A percentile compares a stretch with the other conserved stretches of the same genome.
Evolutionary conservation across 2,797 vertebrate species (phyloP).

Genomic region (Danio kyathit): DNA sequence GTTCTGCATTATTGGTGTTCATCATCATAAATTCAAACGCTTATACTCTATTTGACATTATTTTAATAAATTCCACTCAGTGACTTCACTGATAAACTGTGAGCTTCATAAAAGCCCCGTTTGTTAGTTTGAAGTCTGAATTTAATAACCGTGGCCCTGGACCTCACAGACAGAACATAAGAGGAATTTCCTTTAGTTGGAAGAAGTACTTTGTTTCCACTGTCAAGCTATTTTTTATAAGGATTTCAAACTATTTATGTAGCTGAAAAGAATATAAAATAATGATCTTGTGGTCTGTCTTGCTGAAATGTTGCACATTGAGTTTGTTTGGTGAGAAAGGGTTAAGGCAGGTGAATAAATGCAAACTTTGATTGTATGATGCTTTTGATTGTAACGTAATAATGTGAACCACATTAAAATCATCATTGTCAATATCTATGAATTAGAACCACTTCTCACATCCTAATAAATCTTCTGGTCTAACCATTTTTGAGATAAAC

Average conservation of each 20-base stretch:
- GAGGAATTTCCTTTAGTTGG: not conserved
- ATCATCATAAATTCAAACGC: slow-evolving; percentile 17
- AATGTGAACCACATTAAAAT: not conserved
- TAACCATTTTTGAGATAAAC: not conserved
- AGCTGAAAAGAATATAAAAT: not conserved
- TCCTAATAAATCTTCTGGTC: not conserved
- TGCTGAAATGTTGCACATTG: not conserved
- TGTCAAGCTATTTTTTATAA: not conserved
- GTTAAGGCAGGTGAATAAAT: not conserved
- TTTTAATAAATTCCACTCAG: slow-evolving; percentile 11
- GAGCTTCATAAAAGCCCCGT: slow-evolving; percentile 20
- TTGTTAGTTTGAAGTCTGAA: slow-evolving; percentile 28
- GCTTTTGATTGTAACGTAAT: too few species aligned
- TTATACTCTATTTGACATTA: slow-evolving; percentile 30
- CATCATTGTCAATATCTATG: not conserved
- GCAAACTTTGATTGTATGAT: too few species aligned
- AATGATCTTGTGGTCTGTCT: not conserved
- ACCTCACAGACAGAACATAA: slow-evolving; percentile 41
- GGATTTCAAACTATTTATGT: not conserved
- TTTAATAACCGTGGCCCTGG: slow-evolving; percentile 15
- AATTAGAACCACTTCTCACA: not conserved
- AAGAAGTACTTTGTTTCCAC: slow-evolving; percentile 1
- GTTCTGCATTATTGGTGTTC: slow-evolving; percentile 4
- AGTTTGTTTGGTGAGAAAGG: not conserved
- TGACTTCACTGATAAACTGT: slow-evolving; percentile 38